Evolutionary conservation across 1,140 invertebrate species (phyloP).

Genomic region (Rhyacophila brunnea): DNA sequence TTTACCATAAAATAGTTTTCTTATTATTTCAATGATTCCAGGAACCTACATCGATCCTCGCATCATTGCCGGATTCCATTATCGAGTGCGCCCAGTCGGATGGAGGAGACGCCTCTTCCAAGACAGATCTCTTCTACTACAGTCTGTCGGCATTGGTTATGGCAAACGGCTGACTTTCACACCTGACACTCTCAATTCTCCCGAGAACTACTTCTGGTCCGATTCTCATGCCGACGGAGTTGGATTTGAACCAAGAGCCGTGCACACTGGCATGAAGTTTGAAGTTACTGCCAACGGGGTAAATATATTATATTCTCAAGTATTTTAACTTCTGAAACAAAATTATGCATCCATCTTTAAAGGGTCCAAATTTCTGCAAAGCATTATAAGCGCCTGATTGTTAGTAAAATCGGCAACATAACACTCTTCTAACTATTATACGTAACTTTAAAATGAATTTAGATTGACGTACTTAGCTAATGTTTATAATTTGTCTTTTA

Average conservation of each 20-base stretch:
- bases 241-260: conserved; percentile 66
- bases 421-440: too few species aligned
- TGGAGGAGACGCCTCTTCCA: conserved; percentile 63
- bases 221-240: conserved; percentile 72
- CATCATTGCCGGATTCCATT: conserved; percentile 71
- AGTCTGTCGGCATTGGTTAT: conserved; percentile 73
- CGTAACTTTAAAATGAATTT: too few species aligned
- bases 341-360: background rate
- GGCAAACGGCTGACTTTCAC: conserved; percentile 74
- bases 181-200: conserved; percentile 62
- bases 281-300: conserved; percentile 57
- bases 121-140: conserved; percentile 61
- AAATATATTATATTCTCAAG: conserved; percentile 28
- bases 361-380: too few species aligned
- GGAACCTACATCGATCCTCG: conserved; percentile 74
- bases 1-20: too few species aligned
- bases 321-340: background rate
- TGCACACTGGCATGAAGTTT: conserved; percentile 66
- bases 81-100: conserved; percentile 65
- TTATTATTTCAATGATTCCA: conserved; percentile 43
- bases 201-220: conserved; percentile 75
- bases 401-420: too few species aligned
- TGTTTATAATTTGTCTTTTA: too few species aligned
- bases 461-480: too few species aligned
- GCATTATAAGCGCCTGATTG: too few species aligned